Percentiles rank a stretch among this genome's conserved stretches.
These are phyloP conservation scores for Microtus pennsylvanicus DNA, from an alignment of 2,113 vertebrate genomes.

Conservation along the genomic window DNA sequence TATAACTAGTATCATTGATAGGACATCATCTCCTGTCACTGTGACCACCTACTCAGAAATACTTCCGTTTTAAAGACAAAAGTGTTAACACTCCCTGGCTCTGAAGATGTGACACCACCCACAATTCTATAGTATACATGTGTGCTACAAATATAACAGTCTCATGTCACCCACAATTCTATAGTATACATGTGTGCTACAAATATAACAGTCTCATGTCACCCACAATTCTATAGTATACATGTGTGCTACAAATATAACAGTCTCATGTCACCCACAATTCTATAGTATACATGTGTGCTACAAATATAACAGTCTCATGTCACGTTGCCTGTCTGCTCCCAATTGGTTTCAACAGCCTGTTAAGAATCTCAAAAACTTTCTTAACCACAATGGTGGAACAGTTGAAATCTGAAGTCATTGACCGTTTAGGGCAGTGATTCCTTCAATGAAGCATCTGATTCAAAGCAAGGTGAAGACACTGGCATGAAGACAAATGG, in stretches of 20 bases:
- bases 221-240: background rate
- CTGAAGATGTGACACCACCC: background rate
- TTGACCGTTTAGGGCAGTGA: conserved; percentile 15
- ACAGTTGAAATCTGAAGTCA: conserved; percentile 43
- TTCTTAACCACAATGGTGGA: background rate
- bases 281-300: background rate
- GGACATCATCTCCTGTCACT: background rate
- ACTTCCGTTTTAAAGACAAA: background rate
- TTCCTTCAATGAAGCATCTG: conserved; percentile 9
- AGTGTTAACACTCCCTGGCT: background rate
- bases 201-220: background rate
- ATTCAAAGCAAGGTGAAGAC: conserved; percentile 52
- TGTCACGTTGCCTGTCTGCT: background rate
- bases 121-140: background rate
- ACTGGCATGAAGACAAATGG: background rate
- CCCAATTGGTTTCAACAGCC: conserved; percentile 9
- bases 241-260: background rate
- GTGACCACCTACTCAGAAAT: background rate
- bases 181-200: background rate
- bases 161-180: no score
- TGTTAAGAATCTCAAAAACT: background rate
- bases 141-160: background rate
- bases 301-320: background rate
- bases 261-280: background rate
- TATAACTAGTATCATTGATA: background rate